phyloP scores from a whole-genome alignment of 2,888 invertebrate genomes.

The Helobdella robusta region DNA sequence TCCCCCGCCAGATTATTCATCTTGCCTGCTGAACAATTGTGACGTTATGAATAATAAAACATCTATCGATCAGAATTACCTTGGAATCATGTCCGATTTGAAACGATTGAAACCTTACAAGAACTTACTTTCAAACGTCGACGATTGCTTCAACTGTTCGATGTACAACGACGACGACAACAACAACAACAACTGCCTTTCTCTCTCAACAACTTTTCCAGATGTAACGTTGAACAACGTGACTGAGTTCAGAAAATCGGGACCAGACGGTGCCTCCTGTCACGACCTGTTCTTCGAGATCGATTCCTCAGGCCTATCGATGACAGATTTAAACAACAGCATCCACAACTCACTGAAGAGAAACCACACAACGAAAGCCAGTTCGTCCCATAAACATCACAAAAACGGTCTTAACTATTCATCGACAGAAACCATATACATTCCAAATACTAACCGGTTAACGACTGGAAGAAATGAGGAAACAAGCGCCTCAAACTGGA shows the following conservation, averaged over 20 bases:
- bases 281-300: slow-evolving; percentile 8
- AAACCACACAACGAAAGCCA: slow-evolving; percentile 10
- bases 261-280: slow-evolving; percentile 20
- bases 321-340: neutral
- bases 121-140: no score
- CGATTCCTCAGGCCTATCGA: no score
- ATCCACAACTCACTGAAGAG: slow-evolving; percentile 20
- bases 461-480: neutral
- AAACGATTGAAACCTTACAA: neutral
- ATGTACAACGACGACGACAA: neutral
- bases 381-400: neutral
- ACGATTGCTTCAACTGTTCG: neutral
- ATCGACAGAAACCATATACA: slow-evolving; percentile 19
- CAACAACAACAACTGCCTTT: neutral
- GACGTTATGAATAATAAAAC: slow-evolving; percentile 26
- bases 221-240: neutral
- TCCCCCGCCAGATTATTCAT: slow-evolving; percentile 28
- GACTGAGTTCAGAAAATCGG: slow-evolving; percentile 8
- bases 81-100: neutral
- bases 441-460: neutral
- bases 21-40: slow-evolving; percentile 20
- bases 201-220: neutral
- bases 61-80: neutral
- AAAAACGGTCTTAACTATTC: slow-evolving; percentile 18
- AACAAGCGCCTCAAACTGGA: neutral